phyloP scores from a whole-genome alignment of 2,888 invertebrate species.

The Nephrocerus scutellatus region DNA sequence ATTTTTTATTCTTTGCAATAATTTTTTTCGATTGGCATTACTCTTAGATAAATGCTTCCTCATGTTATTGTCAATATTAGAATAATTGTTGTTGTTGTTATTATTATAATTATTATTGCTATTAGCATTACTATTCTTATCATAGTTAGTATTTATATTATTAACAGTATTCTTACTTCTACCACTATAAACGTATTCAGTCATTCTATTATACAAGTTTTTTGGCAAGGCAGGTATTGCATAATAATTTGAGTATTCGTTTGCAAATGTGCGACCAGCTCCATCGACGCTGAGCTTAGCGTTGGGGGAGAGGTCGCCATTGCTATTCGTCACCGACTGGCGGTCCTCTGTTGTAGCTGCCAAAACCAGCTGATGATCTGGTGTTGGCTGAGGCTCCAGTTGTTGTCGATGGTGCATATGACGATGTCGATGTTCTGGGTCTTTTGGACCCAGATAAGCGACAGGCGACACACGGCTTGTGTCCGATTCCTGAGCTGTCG shows the following conservation, averaged over 20 bases:
- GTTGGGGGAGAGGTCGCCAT: too few species aligned
- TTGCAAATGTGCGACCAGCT: too few species aligned
- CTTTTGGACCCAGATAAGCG: background rate
- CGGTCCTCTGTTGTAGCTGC: constrained; percentile 14
- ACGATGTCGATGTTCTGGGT: constrained; percentile 30
- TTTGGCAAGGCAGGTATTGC: constrained; percentile 49
- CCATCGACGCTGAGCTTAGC: too few species aligned
- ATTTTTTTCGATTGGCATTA: constrained; percentile 21
- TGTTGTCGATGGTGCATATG: constrained; percentile 22
- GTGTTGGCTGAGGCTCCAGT: constrained; percentile 22
- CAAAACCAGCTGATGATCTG: constrained; percentile 15
- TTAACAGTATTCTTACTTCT: constrained; percentile 32
- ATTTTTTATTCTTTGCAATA: constrained; percentile 37
- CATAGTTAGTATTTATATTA: constrained; percentile 28
- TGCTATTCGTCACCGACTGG: too few species aligned
- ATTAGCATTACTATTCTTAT: constrained; percentile 24
- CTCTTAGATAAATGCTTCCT: too few species aligned
- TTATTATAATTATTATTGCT: constrained; percentile 24
- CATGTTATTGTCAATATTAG: constrained; percentile 15
- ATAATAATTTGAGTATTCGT: constrained; percentile 46
- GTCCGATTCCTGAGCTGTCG: too few species aligned
- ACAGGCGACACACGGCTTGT: constrained; percentile 7
- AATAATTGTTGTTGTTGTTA: constrained; percentile 17
- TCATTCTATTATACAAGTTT: constrained; percentile 38
- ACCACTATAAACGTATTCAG: constrained; percentile 23